Base-by-base conservation (phyloP, 2,888 invertebrate genomes). In the Cataglyphis cursor region DNA sequence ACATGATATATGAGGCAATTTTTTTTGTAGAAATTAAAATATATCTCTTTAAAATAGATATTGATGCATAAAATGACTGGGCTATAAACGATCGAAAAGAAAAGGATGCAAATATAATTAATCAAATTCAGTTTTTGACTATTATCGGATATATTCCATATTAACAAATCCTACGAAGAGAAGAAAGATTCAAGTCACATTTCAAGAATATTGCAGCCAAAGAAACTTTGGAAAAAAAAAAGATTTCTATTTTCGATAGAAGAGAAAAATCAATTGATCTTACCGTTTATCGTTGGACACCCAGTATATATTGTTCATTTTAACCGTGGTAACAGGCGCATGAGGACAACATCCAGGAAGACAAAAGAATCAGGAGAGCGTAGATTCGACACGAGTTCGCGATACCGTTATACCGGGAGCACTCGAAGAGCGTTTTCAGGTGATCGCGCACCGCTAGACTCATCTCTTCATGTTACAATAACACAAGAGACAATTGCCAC, bases 361-460 rank as follows among this genome's bases (percentile, higher is more conserved):
- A 90, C 90, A 89, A 87, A 89, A 88, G 89, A 87, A 85, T 62
- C 78, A 76, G 85, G 87, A 80, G 81, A 87, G 68, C 86, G 83
- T 90, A 88, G 90, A 90, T 88, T 91, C 87, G 87, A 87, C 90
- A 89, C 85, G 89, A 90, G 91, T 90, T 91, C 90, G 88, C 82
- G 85, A 89, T 91, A 91, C 91, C 91, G 91, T 91, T 91, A 91
- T 87, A 81, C 80, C 72, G 87, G 87, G 88, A 90, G 85, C 82
- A 88, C 78, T 81, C 76, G 70, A 80, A 89, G 86, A 90, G 86
- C 80, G 84, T 90, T 90, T 90, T 90, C 90, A 90, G 83, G 82
- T 86, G 88, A 89, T 90, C 84, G 78, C 76, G 80, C 64, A 82
- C 65, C 82, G 85, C 83, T 87, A 87, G 85, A 78, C 76, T 80